Conservation (phyloP, 2,113 vertebrate species). For the Mugil cephalus region DNA sequence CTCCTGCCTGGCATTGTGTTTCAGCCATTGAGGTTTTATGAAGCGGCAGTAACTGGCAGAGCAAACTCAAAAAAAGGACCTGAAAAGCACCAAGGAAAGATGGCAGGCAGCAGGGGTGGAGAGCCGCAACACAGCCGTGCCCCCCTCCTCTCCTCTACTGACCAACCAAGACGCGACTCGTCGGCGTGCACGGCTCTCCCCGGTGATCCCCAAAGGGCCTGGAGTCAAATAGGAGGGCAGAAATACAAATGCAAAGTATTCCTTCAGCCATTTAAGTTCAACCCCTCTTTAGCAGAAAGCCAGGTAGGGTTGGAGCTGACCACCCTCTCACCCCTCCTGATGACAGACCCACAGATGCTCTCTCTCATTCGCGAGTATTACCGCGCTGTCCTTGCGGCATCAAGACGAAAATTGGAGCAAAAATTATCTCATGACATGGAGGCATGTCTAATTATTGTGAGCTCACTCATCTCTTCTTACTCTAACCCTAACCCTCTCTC, state of each 20-base stretch:
- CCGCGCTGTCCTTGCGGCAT: background rate
- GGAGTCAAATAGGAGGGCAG: slow-evolving; percentile 51
- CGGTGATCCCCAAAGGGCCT: slow-evolving; percentile 56
- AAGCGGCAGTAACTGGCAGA: slow-evolving; percentile 81
- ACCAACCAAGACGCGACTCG: slow-evolving; percentile 58
- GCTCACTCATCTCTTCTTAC: slow-evolving; percentile 30
- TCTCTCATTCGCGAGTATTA: background rate
- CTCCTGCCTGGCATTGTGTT: slow-evolving; percentile 76
- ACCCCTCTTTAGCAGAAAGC: slow-evolving; percentile 37
- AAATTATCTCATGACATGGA: slow-evolving; percentile 56
- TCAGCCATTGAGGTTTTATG: slow-evolving; percentile 79
- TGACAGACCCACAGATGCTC: background rate
- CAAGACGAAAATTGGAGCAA: slow-evolving; percentile 16
- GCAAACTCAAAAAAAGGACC: slow-evolving; percentile 73
- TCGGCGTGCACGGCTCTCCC: slow-evolving; percentile 73
- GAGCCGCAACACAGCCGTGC: slow-evolving; percentile 41
- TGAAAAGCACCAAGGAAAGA: slow-evolving; percentile 74
- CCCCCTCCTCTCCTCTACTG: slow-evolving; percentile 55
- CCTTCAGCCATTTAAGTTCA: slow-evolving; percentile 70
- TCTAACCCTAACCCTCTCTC: slow-evolving; percentile 26
- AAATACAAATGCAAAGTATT: slow-evolving; percentile 72
- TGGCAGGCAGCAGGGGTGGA: slow-evolving; percentile 69
- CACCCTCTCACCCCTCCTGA: slow-evolving; percentile 5
- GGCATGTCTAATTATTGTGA: slow-evolving; percentile 23
- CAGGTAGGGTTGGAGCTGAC: slow-evolving; percentile 50